Evolutionary conservation across 1,140 invertebrate species (phyloP).

Genomic region (Popillia japonica): DNA sequence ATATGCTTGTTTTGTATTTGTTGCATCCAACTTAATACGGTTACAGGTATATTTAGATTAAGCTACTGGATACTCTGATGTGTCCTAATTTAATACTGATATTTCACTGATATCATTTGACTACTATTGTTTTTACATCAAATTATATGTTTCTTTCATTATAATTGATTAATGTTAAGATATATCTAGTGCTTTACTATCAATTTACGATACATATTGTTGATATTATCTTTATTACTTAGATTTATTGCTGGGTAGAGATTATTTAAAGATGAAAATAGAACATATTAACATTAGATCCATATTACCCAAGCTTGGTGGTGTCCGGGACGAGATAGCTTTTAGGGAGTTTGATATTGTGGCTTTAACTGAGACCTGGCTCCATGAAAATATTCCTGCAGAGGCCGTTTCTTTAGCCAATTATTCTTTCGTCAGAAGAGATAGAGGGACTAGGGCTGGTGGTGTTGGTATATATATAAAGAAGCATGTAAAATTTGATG

Average conservation of each 20-base stretch:
- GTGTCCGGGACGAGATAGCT: not conserved
- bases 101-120: not conserved
- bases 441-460: not conserved
- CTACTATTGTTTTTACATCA: not conserved
- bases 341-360: not conserved
- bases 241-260: not conserved
- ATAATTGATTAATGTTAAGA: not conserved
- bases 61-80: not conserved
- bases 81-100: not conserved
- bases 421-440: not conserved
- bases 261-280: not conserved
- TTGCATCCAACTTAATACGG: not conserved
- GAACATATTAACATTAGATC: not conserved
- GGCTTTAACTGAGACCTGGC: not conserved
- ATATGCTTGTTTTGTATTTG: not conserved
- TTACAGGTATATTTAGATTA: not conserved
- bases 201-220: not conserved
- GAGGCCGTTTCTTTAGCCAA: not conserved
- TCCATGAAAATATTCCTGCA: not conserved
- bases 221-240: not conserved
- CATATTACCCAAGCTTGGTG: not conserved
- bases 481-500: too few species aligned
- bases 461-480: not conserved
- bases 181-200: not conserved
- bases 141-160: not conserved